These are phyloP conservation scores for Chelonus insularis DNA, from an alignment of 1,140 invertebrate species.

Conservation along the genomic window DNA sequence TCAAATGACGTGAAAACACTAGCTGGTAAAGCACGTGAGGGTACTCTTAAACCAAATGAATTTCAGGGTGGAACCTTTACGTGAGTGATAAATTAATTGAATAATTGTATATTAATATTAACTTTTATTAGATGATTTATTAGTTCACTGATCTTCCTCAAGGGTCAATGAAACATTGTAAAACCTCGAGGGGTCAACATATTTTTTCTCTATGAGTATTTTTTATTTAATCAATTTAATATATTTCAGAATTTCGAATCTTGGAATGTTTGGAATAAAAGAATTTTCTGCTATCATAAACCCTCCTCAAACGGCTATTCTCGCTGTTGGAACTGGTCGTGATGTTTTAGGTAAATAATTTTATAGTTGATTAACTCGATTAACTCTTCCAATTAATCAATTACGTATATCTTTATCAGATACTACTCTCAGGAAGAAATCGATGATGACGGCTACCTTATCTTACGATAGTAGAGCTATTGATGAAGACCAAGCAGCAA, in stretches of 20 bases:
- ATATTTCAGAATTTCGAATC: conserved; percentile 82
- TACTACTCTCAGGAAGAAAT: conserved; percentile 37
- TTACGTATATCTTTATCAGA: conserved; percentile 34
- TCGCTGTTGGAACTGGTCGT: conserved; percentile 73
- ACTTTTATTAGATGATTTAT: neutral
- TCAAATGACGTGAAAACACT: conserved; percentile 80
- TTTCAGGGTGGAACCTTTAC: conserved; percentile 84
- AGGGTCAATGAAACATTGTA: too few relatives aligned
- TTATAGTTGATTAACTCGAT: neutral
- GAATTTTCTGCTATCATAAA: conserved; percentile 80
- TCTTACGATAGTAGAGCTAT: conserved; percentile 72
- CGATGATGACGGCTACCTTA: conserved; percentile 64
- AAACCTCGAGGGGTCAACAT: too few relatives aligned
- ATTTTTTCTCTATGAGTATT: too few relatives aligned
- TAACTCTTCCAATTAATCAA: neutral
- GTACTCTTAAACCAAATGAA: conserved; percentile 93
- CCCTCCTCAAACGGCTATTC: conserved; percentile 61
- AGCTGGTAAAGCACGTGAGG: conserved; percentile 87
- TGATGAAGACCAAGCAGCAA: conserved; percentile 68
- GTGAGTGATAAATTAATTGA: conserved; percentile 37
- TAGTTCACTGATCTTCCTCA: neutral
- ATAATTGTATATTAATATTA: conserved; percentile 21
- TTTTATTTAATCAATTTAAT: neutral
- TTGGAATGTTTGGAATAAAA: conserved; percentile 95
- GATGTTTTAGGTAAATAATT: conserved; percentile 45